Conservation (phyloP, 2,888 invertebrate species). For the Plagiodera versicolora region DNA sequence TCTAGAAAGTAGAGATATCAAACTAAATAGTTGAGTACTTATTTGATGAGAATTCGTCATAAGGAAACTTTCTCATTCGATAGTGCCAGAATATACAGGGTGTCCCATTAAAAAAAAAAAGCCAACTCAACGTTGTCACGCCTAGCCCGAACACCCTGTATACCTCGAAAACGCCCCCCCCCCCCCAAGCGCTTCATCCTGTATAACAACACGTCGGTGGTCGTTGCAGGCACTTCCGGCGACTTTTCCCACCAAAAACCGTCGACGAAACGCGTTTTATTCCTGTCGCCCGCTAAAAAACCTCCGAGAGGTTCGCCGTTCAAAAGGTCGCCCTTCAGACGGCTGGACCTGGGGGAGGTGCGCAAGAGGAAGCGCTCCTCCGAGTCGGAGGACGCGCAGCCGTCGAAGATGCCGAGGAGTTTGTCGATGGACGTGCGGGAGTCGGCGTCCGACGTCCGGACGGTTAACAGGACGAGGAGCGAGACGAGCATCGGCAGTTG, state of each 20-base stretch:
- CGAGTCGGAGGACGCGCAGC: conserved; percentile 49
- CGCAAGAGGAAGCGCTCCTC: conserved; percentile 59
- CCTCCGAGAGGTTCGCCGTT: conserved; percentile 58
- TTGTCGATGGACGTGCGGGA: conserved; percentile 59
- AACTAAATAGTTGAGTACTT: too few relatives aligned
- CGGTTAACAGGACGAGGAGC: conserved; percentile 30
- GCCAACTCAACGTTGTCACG: too few relatives aligned
- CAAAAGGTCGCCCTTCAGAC: conserved; percentile 45
- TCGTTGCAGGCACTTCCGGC: conserved; percentile 34
- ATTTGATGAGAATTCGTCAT: too few relatives aligned
- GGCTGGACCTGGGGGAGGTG: conserved; percentile 37
- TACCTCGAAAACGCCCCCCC: too few relatives aligned
- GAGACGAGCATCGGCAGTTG: conserved; percentile 31
- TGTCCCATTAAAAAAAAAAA: too few relatives aligned
- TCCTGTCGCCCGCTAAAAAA: conserved; percentile 38
- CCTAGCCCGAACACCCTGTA: too few relatives aligned
- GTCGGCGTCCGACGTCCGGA: conserved; percentile 15
- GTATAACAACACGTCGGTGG: too few relatives aligned
- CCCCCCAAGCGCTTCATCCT: too few relatives aligned
- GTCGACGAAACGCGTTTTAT: conserved; percentile 35
- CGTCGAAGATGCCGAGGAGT: conserved; percentile 61
- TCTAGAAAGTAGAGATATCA: too few relatives aligned
- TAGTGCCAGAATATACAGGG: too few relatives aligned
- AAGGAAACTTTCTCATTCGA: too few relatives aligned
- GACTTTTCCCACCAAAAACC: conserved; percentile 28